Evolutionary conservation across 1,140 invertebrate genomes (phyloP).

Genomic region (Cotesia glomerata): DNA sequence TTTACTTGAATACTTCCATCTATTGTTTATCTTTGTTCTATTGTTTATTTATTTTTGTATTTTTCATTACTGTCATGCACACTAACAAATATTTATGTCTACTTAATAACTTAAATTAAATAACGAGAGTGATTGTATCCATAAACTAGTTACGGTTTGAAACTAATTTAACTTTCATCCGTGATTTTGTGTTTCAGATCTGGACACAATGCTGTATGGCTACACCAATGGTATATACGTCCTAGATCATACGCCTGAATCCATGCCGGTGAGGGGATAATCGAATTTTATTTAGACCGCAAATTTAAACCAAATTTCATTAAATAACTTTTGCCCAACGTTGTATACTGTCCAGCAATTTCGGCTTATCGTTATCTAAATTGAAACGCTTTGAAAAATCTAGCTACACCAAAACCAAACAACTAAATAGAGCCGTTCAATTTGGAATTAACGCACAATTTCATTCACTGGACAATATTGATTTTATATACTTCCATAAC

Average conservation of each 20-base stretch:
- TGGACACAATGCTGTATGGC: slow-evolving; percentile 60
- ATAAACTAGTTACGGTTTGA: neutral
- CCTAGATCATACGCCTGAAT: slow-evolving; percentile 57
- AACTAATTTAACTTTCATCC: slow-evolving; percentile 36
- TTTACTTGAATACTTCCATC: neutral
- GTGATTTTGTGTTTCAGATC: slow-evolving; percentile 54
- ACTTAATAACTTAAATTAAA: slow-evolving; percentile 22
- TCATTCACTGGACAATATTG: too few species aligned
- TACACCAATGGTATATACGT: slow-evolving; percentile 61
- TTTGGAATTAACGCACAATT: too few species aligned
- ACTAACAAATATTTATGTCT: neutral
- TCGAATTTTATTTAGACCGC: slow-evolving; percentile 28
- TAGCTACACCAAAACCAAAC: too few species aligned
- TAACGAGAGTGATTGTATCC: slow-evolving; percentile 14
- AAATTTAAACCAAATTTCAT: slow-evolving; percentile 26
- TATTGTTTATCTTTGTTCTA: neutral
- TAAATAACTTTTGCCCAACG: neutral
- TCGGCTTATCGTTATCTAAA: neutral
- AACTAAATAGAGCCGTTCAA: too few species aligned
- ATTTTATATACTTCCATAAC: too few species aligned
- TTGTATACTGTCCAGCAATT: neutral
- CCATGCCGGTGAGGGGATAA: slow-evolving; percentile 54
- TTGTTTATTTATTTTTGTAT: neutral
- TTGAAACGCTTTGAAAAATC: neutral
- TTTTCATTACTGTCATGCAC: neutral